Conservation (phyloP, 2,888 invertebrate species). For the Margaritifera margaritifera region DNA sequence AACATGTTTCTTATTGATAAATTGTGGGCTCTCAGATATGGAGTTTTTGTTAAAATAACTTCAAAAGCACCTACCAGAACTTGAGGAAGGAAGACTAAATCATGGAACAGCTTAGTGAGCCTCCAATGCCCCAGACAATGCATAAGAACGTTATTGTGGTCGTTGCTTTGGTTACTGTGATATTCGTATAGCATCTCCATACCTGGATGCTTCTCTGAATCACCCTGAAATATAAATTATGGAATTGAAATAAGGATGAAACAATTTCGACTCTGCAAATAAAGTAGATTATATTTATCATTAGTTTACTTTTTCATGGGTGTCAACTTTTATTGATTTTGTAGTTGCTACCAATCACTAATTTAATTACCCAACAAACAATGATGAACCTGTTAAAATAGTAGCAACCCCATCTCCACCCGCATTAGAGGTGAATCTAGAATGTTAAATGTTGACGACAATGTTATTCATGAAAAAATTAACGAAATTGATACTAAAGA, state of each 20-base stretch:
- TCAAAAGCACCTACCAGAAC: constrained; percentile 52
- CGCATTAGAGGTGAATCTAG: too few relatives aligned
- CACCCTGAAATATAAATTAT: constrained; percentile 36
- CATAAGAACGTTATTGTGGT: constrained; percentile 64
- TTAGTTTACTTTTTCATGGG: too few relatives aligned
- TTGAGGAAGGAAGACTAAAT: constrained; percentile 61
- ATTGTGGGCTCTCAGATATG: too few relatives aligned
- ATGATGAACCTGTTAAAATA: neutral
- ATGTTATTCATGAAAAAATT: too few relatives aligned
- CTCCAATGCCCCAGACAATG: constrained; percentile 69
- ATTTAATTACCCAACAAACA: neutral
- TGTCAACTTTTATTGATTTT: neutral
- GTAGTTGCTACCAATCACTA: neutral
- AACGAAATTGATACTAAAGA: too few relatives aligned
- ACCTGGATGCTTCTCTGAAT: constrained; percentile 50
- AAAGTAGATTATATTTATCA: neutral
- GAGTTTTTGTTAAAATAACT: too few relatives aligned
- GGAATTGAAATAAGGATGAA: neutral
- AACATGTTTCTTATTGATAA: too few relatives aligned
- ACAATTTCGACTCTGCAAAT: neutral
- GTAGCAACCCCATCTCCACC: too few relatives aligned
- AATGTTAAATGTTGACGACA: too few relatives aligned
- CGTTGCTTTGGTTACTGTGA: constrained; percentile 67
- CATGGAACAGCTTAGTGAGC: constrained; percentile 65
- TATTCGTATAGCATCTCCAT: constrained; percentile 67